Conservation (phyloP, 2,113 vertebrate genomes). For the Rhadina sibilatrix region DNA sequence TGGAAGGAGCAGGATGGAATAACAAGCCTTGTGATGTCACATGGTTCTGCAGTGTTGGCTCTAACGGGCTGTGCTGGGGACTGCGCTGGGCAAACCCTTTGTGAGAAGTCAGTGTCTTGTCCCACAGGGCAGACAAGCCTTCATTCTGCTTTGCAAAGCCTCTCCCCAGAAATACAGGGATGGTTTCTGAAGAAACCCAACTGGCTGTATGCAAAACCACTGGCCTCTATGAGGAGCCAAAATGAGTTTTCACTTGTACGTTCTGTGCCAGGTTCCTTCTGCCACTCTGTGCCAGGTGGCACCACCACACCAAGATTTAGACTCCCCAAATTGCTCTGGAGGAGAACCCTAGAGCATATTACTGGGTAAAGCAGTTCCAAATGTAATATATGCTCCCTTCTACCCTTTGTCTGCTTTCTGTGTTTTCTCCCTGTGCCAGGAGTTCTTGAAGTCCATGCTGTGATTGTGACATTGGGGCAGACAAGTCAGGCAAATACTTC, state of each 20-base stretch:
- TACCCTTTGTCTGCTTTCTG: not conserved
- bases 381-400: not conserved
- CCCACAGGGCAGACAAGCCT: not conserved
- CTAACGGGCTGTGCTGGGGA: not conserved
- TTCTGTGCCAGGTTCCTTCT: not conserved
- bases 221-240: not conserved
- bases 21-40: not conserved
- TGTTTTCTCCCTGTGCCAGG: not conserved
- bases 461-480: constrained; percentile 5
- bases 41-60: not conserved
- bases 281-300: not conserved
- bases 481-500: constrained; percentile 17
- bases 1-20: not conserved
- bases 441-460: not conserved
- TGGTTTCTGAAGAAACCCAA: not conserved
- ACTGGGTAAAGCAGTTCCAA: not conserved
- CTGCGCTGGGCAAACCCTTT: not conserved
- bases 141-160: not conserved
- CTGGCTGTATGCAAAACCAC: not conserved
- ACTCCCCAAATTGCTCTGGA: not conserved
- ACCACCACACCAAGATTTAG: not conserved
- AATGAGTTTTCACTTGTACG: not conserved
- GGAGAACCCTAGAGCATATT: not conserved
- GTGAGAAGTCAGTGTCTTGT: not conserved
- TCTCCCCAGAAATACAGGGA: not conserved